Percentiles rank a stretch among this genome's conserved stretches.
Evolutionary conservation across 2,113 vertebrate species (phyloP).

Genomic region (Pseudolaguvia tuberculata): DNA sequence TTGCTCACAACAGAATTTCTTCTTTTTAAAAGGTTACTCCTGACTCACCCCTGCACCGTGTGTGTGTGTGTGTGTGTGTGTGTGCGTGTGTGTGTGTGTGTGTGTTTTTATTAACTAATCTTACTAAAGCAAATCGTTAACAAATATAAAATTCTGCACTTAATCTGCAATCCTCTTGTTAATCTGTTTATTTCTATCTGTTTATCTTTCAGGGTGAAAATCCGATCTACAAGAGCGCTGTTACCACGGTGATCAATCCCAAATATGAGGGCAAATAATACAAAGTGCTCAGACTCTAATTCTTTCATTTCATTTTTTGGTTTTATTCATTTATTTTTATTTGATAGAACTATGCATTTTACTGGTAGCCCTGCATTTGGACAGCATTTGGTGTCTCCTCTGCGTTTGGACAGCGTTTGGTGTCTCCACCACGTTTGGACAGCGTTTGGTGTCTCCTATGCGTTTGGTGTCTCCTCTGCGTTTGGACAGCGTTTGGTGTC

Average conservation of each 20-base stretch:
- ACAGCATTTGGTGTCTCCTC: slow-evolving; percentile 9
- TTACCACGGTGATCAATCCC: slow-evolving; percentile 97
- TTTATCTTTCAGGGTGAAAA: slow-evolving; percentile 84
- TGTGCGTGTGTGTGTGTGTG: background rate
- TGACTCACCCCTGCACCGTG: background rate
- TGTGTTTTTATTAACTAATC: background rate
- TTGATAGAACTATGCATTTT: slow-evolving; percentile 29
- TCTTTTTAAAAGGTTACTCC: background rate
- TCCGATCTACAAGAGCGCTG: slow-evolving; percentile 98
- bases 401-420: too few species aligned
- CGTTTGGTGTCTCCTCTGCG: too few species aligned
- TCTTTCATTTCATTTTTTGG: slow-evolving; percentile 9
- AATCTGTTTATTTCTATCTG: background rate
- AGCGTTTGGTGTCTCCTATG: slow-evolving; percentile 14
- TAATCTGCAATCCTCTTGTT: background rate
- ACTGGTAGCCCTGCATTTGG: slow-evolving; percentile 33
- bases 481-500: slow-evolving; percentile 13
- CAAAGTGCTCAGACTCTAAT: background rate
- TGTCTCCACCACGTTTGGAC: too few species aligned
- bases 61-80: background rate
- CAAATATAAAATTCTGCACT: background rate
- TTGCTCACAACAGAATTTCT: too few species aligned
- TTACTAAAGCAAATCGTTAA: background rate
- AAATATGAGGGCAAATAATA: slow-evolving; percentile 98
- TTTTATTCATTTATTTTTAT: slow-evolving; percentile 22